These are phyloP conservation scores for Nannoperca obscura DNA, from an alignment of 2,797 vertebrate genomes.

Conservation along the genomic window DNA sequence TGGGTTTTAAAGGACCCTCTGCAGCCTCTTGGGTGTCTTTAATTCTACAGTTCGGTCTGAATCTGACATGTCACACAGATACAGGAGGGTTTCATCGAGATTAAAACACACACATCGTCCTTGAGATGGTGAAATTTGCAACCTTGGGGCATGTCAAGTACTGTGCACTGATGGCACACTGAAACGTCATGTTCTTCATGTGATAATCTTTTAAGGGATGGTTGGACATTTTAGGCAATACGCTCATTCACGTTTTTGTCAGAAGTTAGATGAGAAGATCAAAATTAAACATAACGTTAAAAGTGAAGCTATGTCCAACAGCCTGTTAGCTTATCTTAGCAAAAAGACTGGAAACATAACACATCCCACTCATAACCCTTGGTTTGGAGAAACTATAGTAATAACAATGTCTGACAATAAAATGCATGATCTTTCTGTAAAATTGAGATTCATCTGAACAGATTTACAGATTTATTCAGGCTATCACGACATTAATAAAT, in stretches of 20 bases:
- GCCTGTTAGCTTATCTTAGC: neutral
- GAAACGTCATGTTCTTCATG: neutral
- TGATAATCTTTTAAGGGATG: neutral
- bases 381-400: neutral
- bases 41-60: constrained; percentile 26
- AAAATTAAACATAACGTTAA: neutral
- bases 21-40: constrained; percentile 47
- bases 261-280: neutral
- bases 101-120: neutral
- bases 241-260: neutral
- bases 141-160: neutral
- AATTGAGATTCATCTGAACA: constrained; percentile 69
- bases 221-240: neutral
- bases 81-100: constrained; percentile 14
- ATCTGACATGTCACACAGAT: constrained; percentile 20
- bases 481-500: constrained; percentile 89
- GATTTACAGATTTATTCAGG: constrained; percentile 91
- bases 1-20: constrained; percentile 63
- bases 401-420: constrained; percentile 28
- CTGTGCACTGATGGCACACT: neutral
- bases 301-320: neutral
- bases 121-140: neutral
- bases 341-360: neutral
- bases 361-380: no score
- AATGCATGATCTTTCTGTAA: constrained; percentile 17